Evolutionary conservation across 2,888 invertebrate species (phyloP), one percentile per base, ranked within the genome.

Genomic region (Ypsolopha scabrella): DNA sequence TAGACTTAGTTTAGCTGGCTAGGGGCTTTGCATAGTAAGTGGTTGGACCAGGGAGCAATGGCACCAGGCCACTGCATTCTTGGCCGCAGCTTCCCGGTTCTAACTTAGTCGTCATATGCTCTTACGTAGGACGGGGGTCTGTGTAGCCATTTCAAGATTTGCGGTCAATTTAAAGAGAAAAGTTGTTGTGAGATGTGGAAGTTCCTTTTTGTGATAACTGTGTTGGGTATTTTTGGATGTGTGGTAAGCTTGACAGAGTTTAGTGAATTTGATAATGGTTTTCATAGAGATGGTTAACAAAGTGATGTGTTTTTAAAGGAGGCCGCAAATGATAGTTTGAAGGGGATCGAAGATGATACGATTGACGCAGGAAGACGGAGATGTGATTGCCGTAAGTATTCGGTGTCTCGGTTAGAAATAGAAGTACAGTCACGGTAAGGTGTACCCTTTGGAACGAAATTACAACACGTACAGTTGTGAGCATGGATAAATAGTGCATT

Each of bases 331-430:
- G 53, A 51, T 46, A 50, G 39, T 51, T 54, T 37, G 51, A 55
- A 51, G 24, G 53, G 48, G 48, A 59, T 53, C 51, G 55, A 56
- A 50, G 62, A 63, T 13, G 56, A 62, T 48, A 57, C 61, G 24
- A 58, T 66, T 14, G 63, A 62, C 9, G 59, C 60, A 37, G 62
- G 64, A 45, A 68, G 61, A 57, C 59, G 60, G 7, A 74, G 63
- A 46, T 83, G 82, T 58, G 72, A 68, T 11, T 83, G 83, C 55
- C 75, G 85, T 83, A 68, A 81, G 83, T 81, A 60, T 38, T 38
- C 38, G 38, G 38, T 38, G n/a, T 38, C 3, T n/a, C 2, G 38
- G 9, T 3, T 8, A n/a, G 6, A 2, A 38, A 38, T 38, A 6
- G 6, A 38, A 4, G 24, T 24, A 24, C 24, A 24, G 24, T 24